Percentiles rank a stretch among this genome's conserved stretches.
phyloP scores from a whole-genome alignment of 2,888 invertebrate genomes.

The Glaucopsyche alexis region DNA sequence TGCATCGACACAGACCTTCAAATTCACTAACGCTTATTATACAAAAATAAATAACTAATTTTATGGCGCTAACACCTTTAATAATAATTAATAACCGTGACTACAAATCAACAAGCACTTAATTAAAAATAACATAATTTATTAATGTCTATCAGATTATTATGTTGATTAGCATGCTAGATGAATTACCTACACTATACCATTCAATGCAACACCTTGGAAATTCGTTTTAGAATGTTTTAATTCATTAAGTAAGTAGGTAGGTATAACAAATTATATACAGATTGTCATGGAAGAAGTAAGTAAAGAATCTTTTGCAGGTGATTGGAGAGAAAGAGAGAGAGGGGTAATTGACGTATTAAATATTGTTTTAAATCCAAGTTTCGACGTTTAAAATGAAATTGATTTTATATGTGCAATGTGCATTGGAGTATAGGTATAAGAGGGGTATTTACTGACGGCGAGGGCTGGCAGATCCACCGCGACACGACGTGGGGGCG shows the following conservation, averaged over 20 bases:
- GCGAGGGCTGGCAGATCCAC: conserved; percentile 73
- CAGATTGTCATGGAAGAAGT: too few species aligned
- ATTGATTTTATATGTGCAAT: neutral
- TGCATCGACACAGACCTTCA: conserved; percentile 35
- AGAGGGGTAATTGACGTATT: too few species aligned
- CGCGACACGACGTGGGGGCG: conserved; percentile 74
- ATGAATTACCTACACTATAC: neutral
- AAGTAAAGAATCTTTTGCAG: too few species aligned
- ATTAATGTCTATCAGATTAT: neutral
- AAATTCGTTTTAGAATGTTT: too few species aligned
- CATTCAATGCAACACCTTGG: too few species aligned
- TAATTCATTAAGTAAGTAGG: too few species aligned
- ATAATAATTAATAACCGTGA: neutral
- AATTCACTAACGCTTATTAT: conserved; percentile 30
- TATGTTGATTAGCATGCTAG: neutral
- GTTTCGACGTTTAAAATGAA: neutral
- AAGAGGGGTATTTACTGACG: conserved; percentile 49
- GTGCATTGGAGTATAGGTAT: neutral
- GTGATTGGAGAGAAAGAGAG: too few species aligned
- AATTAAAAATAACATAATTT: neutral
- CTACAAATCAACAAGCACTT: neutral
- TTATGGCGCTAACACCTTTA: neutral
- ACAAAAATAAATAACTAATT: neutral
- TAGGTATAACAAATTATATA: too few species aligned
- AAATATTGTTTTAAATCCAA: too few species aligned